A percentile compares a stretch with the other conserved stretches of the same genome.
phyloP scores from a whole-genome alignment of 1,140 invertebrate genomes.

The Drosophila cardini region DNA sequence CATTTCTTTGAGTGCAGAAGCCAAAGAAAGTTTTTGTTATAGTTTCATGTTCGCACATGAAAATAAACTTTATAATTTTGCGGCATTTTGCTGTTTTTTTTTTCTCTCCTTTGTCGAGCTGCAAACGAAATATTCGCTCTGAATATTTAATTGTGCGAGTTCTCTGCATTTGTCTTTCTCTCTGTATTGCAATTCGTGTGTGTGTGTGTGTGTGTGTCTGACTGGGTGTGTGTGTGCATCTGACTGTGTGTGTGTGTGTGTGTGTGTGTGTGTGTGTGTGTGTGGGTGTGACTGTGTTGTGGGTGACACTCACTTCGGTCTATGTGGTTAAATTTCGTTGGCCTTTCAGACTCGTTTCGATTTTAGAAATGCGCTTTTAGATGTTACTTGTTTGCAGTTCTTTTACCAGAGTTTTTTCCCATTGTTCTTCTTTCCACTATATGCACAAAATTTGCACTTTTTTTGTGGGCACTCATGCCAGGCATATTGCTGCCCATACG shows the following conservation, averaged over 20 bases:
- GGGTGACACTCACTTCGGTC: constrained; percentile 56
- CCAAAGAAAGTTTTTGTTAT: constrained; percentile 15
- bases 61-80: constrained; percentile 52
- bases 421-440: constrained; percentile 47
- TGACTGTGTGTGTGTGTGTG: constrained; percentile 9
- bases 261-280: constrained; percentile 13
- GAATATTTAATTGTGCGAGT: constrained; percentile 79
- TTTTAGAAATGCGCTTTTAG: constrained; percentile 78
- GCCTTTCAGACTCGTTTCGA: constrained; percentile 69
- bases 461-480: constrained; percentile 30
- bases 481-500: constrained; percentile 3
- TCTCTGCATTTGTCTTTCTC: constrained; percentile 29
- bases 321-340: constrained; percentile 73
- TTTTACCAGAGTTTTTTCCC: constrained; percentile 44
- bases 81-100: constrained; percentile 32
- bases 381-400: constrained; percentile 70
- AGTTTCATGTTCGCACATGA: constrained; percentile 3
- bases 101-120: constrained; percentile 23
- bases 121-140: constrained; percentile 70
- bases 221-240: constrained; percentile 1
- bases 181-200: not conserved
- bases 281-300: not conserved
- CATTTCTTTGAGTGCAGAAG: not conserved
- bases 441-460: constrained; percentile 58
- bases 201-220: not conserved